Percentiles rank a stretch among this genome's conserved stretches.
Evolutionary conservation across 2,888 invertebrate species (phyloP).

Genomic region (Athripsodes cinereus): DNA sequence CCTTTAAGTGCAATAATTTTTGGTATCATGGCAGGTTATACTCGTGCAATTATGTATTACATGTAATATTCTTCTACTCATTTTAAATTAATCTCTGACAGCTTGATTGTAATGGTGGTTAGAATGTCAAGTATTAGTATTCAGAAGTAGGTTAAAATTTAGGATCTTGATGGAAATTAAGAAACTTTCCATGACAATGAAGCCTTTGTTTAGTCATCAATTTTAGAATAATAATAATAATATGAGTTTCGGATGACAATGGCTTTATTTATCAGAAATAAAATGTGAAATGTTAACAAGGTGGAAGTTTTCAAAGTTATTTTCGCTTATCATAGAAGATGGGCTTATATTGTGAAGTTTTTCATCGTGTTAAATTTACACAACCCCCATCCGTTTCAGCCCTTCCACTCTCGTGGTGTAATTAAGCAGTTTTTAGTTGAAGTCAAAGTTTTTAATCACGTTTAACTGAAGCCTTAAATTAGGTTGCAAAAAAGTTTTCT

Average conservation of each 20-base stretch:
- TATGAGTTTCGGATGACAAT: background rate
- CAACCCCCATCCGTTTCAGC: background rate
- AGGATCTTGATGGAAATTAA: no score
- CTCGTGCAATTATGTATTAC: no score
- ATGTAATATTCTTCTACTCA: no score
- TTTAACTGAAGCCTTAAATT: conserved; percentile 1
- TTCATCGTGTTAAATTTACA: background rate
- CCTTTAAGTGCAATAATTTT: no score
- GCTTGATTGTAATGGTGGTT: no score
- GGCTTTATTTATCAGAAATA: background rate
- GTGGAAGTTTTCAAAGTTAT: background rate
- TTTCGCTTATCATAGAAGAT: background rate
- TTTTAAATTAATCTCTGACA: no score
- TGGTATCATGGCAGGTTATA: no score
- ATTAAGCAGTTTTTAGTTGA: background rate
- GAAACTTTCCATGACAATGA: no score
- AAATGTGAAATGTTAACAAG: background rate
- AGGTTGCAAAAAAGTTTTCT: background rate
- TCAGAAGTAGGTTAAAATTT: no score
- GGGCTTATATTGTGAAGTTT: background rate
- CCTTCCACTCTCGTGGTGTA: background rate
- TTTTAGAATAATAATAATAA: background rate
- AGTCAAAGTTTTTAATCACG: conserved; percentile 1
- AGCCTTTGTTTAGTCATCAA: background rate
- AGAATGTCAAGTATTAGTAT: no score